These are phyloP conservation scores for Fissipunctia ypsillon DNA, from an alignment of 2,888 invertebrate species.

Conservation along the genomic window DNA sequence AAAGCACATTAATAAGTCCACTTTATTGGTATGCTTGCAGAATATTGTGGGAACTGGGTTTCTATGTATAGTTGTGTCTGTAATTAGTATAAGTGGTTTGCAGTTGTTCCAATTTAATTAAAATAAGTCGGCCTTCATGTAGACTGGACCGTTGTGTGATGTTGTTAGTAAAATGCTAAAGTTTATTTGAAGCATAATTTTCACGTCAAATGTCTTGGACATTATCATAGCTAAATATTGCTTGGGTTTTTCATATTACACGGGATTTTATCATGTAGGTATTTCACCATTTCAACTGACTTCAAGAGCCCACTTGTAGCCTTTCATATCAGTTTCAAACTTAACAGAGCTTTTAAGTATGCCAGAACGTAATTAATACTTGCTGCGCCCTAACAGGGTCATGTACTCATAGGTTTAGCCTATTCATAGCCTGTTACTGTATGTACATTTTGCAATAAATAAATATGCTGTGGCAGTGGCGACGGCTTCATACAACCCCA, in stretches of 20 bases:
- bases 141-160: slow-evolving; percentile 5
- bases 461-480: too few relatives aligned
- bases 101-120: slow-evolving; percentile 34
- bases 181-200: slow-evolving; percentile 4
- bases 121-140: slow-evolving; percentile 29
- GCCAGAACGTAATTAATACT: background rate
- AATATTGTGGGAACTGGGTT: slow-evolving; percentile 8
- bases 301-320: background rate
- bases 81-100: slow-evolving; percentile 31
- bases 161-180: slow-evolving; percentile 5
- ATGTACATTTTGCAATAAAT: too few relatives aligned
- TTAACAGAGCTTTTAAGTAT: background rate
- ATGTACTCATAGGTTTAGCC: too few relatives aligned
- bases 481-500: too few relatives aligned
- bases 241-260: background rate
- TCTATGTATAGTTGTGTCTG: slow-evolving; percentile 14
- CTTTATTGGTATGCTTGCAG: background rate
- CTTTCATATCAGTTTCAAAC: background rate
- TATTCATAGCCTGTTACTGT: too few relatives aligned
- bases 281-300: background rate
- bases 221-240: background rate
- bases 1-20: background rate
- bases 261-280: background rate
- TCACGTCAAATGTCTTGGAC: background rate
- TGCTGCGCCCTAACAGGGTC: too few relatives aligned